Evolutionary conservation across 2,797 vertebrate genomes (phyloP).

Genomic region (Danio kyathit): DNA sequence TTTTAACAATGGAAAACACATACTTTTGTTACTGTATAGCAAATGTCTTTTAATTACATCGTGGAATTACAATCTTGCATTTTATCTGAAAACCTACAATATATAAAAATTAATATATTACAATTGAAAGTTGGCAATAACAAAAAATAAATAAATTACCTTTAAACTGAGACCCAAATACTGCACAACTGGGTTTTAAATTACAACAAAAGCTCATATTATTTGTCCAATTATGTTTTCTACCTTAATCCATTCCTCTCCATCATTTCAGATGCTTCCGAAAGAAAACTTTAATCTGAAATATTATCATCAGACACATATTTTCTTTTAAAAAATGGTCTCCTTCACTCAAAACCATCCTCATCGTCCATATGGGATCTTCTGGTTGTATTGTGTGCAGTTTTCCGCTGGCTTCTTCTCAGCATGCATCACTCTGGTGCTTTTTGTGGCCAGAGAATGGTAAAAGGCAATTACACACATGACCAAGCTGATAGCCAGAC

Average conservation of each 20-base stretch:
- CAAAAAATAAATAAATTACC: background rate
- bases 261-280: background rate
- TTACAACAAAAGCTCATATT: background rate
- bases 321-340: background rate
- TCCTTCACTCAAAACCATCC: conserved; percentile 68
- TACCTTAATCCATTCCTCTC: conserved; percentile 4
- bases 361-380: conserved; percentile 71
- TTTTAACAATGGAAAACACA: background rate
- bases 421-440: conserved; percentile 76
- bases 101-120: background rate
- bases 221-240: background rate
- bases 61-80: background rate
- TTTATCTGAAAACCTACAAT: background rate
- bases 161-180: background rate
- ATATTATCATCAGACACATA: conserved; percentile 6
- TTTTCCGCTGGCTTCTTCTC: conserved; percentile 66
- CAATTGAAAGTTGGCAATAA: background rate
- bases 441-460: conserved; percentile 75
- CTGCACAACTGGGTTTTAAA: background rate
- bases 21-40: too few species aligned
- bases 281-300: conserved; percentile 23
- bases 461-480: conserved; percentile 79
- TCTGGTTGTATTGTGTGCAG: conserved; percentile 77
- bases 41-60: background rate
- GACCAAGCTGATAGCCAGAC: conserved; percentile 79